phyloP scores from a whole-genome alignment of 2,797 vertebrate species.

The Melanotaenia maccullochi region DNA sequence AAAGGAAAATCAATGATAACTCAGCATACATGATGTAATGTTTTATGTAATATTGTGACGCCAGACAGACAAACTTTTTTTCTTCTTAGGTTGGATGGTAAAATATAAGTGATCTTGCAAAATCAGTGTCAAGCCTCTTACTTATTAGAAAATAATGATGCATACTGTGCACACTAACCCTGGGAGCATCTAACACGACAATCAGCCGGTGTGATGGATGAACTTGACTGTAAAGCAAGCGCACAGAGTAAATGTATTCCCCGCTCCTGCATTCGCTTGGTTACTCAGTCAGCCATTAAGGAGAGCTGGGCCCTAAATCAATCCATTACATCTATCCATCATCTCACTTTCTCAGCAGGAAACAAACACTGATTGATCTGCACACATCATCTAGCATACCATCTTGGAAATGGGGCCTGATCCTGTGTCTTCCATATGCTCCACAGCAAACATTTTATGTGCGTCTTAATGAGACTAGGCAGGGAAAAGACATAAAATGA shows the following conservation, averaged over 20 bases:
- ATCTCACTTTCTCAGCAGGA: conserved; percentile 77
- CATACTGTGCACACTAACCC: conserved; percentile 44
- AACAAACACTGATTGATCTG: conserved; percentile 79
- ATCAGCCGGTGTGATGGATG: conserved; percentile 71
- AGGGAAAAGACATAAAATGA: neutral
- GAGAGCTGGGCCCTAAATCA: conserved; percentile 71
- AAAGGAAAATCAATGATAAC: neutral
- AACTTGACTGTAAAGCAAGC: conserved; percentile 60
- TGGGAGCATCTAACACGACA: conserved; percentile 52
- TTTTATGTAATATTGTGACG: conserved; percentile 15
- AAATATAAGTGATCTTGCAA: conserved; percentile 27
- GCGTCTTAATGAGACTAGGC: conserved; percentile 6
- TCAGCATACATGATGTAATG: neutral
- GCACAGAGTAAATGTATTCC: conserved; percentile 45
- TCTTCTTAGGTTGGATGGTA: conserved; percentile 20
- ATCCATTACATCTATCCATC: conserved; percentile 81
- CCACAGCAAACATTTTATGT: neutral
- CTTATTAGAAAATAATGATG: conserved; percentile 68
- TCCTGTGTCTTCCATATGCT: conserved; percentile 42
- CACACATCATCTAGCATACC: conserved; percentile 63
- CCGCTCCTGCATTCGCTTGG: conserved; percentile 49
- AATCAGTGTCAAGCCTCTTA: conserved; percentile 37
- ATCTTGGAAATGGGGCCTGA: conserved; percentile 55
- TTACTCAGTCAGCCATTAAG: conserved; percentile 68
- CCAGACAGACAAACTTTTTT: conserved; percentile 20